Percentiles rank a stretch among this genome's conserved stretches.
Conservation (phyloP, 2,888 invertebrate genomes). For the Heliconius aoede region DNA sequence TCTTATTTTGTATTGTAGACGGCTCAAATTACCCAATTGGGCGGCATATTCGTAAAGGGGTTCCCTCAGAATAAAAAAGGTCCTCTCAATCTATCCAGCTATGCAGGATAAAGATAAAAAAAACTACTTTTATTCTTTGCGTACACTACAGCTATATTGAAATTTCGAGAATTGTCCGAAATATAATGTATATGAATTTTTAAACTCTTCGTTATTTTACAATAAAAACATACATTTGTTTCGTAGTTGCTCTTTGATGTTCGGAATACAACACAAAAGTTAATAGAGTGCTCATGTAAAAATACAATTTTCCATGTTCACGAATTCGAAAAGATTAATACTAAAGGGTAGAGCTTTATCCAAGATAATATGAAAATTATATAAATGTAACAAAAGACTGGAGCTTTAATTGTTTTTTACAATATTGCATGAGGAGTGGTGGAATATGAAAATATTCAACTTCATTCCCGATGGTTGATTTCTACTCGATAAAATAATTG, state of each 20-base stretch:
- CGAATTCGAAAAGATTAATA: not conserved
- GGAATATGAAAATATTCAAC: no score
- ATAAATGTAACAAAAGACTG: not conserved
- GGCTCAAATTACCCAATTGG: no score
- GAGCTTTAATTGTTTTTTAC: no score
- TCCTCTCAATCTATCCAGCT: no score
- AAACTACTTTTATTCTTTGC: not conserved
- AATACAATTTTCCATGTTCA: slow-evolving; percentile 8
- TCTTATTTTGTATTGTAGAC: no score
- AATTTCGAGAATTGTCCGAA: not conserved
- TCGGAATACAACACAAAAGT: not conserved
- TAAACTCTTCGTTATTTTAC: not conserved
- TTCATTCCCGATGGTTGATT: no score
- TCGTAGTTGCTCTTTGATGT: not conserved
- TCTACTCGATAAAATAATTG: no score
- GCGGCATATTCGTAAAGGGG: no score
- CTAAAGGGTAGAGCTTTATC: not conserved
- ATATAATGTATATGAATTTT: not conserved
- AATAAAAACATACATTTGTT: not conserved
- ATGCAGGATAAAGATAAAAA: no score
- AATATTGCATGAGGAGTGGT: no score
- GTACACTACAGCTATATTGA: not conserved
- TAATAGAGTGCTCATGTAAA: not conserved
- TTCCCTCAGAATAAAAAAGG: no score
- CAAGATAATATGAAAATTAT: not conserved